Percentiles rank a stretch among this genome's conserved stretches.
These are phyloP conservation scores for Manis javanica DNA, from an alignment of 2,797 vertebrate genomes.

Conservation along the genomic window DNA sequence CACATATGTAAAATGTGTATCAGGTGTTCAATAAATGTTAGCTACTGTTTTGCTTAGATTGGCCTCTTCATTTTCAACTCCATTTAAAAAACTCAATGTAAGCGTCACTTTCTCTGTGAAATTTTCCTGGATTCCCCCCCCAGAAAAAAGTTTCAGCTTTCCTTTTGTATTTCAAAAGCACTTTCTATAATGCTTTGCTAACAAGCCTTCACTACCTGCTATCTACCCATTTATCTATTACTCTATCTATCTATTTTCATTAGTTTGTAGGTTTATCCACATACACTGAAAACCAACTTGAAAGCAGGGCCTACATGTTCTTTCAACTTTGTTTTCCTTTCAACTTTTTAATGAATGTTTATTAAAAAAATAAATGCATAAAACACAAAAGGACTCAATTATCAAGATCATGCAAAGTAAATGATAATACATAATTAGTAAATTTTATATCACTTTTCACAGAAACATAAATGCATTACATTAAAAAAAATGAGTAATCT, in stretches of 20 bases:
- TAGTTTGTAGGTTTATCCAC: not conserved
- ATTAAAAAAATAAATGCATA: slow-evolving; percentile 15
- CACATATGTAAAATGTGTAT: not conserved
- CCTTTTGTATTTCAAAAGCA: not conserved
- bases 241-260: not conserved
- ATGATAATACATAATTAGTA: not conserved
- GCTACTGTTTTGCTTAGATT: not conserved
- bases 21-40: not conserved
- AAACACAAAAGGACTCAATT: slow-evolving; percentile 5
- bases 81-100: not conserved
- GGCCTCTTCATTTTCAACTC: not conserved
- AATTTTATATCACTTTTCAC: not conserved
- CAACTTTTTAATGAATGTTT: not conserved
- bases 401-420: not conserved
- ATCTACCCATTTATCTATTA: not conserved
- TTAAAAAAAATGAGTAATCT: slow-evolving; percentile 32
- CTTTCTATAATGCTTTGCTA: not conserved
- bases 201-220: not conserved
- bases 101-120: not conserved
- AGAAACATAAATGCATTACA: not conserved
- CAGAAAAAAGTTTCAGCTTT: not conserved
- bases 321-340: not conserved
- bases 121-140: not conserved
- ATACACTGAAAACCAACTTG: not conserved
- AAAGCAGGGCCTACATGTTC: not conserved